These are phyloP conservation scores for Drosophila funebris DNA, from an alignment of 1,140 invertebrate genomes.

Conservation along the genomic window DNA sequence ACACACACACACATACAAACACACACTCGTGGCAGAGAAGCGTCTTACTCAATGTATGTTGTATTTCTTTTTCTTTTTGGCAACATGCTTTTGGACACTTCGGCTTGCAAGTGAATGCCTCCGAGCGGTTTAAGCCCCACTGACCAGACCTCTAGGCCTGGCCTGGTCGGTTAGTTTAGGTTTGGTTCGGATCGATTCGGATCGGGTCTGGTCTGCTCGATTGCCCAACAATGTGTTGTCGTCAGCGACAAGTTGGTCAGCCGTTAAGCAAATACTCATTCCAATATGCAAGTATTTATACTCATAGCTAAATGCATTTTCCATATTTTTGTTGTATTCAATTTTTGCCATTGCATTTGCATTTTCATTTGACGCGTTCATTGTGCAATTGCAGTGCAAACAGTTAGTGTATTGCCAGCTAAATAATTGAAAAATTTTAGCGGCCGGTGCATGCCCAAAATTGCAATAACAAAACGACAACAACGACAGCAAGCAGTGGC, in stretches of 20 bases:
- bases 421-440: conserved; percentile 7
- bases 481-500: background rate
- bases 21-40: conserved; percentile 15
- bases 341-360: conserved; percentile 25
- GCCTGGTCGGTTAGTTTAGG: conserved; percentile 5
- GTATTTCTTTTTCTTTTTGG: conserved; percentile 39
- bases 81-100: conserved; percentile 60
- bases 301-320: conserved; percentile 33
- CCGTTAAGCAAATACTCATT: conserved; percentile 29
- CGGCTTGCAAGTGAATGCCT: conserved; percentile 49
- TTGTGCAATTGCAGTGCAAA: conserved; percentile 64
- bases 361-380: conserved; percentile 47
- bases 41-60: conserved; percentile 41
- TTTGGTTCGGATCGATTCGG: no score
- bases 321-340: conserved; percentile 1
- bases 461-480: conserved; percentile 15
- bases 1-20: conserved; percentile 4
- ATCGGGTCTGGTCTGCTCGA: conserved; percentile 28
- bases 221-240: conserved; percentile 35
- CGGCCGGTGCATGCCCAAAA: conserved; percentile 14
- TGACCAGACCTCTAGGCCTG: conserved; percentile 13
- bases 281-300: conserved; percentile 13
- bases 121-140: conserved; percentile 12
- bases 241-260: conserved; percentile 46
- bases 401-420: conserved; percentile 19